These are phyloP conservation scores for Lytechinus pictus DNA, from an alignment of 35 echinoderm and acorn worm genomes.

Conservation along the genomic window DNA sequence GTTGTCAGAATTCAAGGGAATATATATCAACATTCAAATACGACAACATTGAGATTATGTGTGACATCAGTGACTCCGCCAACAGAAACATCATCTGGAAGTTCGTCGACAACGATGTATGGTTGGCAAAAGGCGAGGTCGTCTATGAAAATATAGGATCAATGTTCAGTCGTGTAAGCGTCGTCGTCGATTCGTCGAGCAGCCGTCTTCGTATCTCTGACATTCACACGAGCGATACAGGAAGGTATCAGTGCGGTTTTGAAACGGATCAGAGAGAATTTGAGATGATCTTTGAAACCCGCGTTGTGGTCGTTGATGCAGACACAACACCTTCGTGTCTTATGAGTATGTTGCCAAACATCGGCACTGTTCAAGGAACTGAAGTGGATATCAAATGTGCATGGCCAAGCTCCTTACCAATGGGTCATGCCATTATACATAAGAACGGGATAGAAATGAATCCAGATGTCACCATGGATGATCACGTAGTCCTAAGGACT, in stretches of 20 bases:
- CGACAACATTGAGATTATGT: background rate
- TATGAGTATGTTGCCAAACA: background rate
- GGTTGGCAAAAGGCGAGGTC: background rate
- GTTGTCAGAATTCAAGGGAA: background rate
- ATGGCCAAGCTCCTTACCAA: background rate
- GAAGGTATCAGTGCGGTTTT: slow-evolving; percentile 34
- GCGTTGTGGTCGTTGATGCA: background rate
- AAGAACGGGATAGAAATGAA: background rate
- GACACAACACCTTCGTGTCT: background rate
- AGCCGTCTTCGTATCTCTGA: background rate
- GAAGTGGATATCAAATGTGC: slow-evolving; percentile 19
- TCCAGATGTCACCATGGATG: background rate
- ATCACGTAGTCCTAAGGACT: background rate
- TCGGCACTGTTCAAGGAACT: background rate
- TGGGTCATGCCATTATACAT: slow-evolving; percentile 8
- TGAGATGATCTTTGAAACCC: background rate
- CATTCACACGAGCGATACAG: background rate
- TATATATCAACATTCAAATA: background rate
- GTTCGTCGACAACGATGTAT: slow-evolving; percentile 12
- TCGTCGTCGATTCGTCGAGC: background rate
- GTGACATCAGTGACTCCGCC: background rate
- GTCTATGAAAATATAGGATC: slow-evolving; percentile 28
- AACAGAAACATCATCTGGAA: slow-evolving; percentile 15
- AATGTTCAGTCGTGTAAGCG: background rate
- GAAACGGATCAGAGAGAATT: background rate